Evolutionary conservation across 1,140 invertebrate genomes (phyloP).

Genomic region (Cecropterus lyciades): DNA sequence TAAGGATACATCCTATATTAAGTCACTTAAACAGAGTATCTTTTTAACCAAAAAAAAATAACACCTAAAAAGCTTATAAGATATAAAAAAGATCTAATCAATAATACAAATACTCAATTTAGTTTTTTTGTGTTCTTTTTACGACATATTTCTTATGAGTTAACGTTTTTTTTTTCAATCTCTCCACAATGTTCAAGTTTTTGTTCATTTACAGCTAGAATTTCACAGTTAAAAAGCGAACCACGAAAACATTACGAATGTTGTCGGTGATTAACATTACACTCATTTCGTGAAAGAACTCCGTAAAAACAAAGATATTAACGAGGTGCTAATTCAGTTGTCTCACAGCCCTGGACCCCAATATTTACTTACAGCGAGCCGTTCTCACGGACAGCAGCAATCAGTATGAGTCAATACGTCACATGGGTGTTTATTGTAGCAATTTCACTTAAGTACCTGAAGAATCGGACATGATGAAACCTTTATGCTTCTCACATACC

Average conservation of each 20-base stretch:
- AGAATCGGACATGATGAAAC: neutral
- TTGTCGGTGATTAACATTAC: slow-evolving; percentile 5
- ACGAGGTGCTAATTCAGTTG: slow-evolving; percentile 30
- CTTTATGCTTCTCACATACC: slow-evolving; percentile 1
- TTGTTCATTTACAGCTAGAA: too few species aligned
- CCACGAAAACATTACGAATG: neutral
- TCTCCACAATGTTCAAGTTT: too few species aligned
- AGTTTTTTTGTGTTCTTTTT: too few species aligned
- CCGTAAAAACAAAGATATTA: slow-evolving; percentile 17
- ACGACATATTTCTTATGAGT: too few species aligned
- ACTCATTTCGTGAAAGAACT: slow-evolving; percentile 22
- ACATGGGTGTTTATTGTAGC: slow-evolving; percentile 66
- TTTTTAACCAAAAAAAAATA: too few species aligned
- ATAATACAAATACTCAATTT: too few species aligned
- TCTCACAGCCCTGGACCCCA: slow-evolving; percentile 40
- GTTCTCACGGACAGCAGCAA: slow-evolving; percentile 71
- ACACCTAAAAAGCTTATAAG: too few species aligned
- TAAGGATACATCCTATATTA: too few species aligned
- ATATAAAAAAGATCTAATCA: too few species aligned
- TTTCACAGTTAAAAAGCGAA: too few species aligned
- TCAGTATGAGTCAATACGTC: slow-evolving; percentile 66
- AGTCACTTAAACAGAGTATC: too few species aligned
- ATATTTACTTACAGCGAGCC: slow-evolving; percentile 69
- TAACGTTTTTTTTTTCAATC: too few species aligned
- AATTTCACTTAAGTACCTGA: slow-evolving; percentile 50